These are phyloP conservation scores for Taenaris catops DNA, from an alignment of 2,888 invertebrate species.

Conservation along the genomic window DNA sequence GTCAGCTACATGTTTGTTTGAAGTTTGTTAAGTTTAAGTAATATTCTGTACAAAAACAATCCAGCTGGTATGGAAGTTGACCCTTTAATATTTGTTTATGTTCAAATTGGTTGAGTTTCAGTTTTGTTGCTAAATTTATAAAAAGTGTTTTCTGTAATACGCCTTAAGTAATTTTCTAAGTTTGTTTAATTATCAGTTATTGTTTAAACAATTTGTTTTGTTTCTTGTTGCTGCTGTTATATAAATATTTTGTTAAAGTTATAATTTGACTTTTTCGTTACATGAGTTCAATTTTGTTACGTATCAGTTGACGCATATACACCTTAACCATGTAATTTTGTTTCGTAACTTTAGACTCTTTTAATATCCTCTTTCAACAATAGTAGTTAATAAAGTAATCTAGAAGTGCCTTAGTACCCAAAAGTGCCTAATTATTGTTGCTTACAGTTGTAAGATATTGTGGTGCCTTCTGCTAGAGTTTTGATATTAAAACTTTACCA, in stretches of 20 bases:
- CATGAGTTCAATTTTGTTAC: slow-evolving; percentile 23
- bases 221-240: slow-evolving; percentile 10
- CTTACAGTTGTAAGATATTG: slow-evolving; percentile 23
- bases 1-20: no score
- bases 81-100: not conserved
- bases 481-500: slow-evolving; percentile 33
- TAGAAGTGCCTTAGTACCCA: slow-evolving; percentile 57
- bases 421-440: slow-evolving; percentile 46
- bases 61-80: slow-evolving; percentile 27
- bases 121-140: slow-evolving; percentile 27
- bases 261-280: slow-evolving; percentile 14
- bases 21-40: no score
- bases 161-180: slow-evolving; percentile 7
- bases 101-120: slow-evolving; percentile 25
- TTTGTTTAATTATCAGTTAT: slow-evolving; percentile 14
- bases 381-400: no score
- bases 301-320: no score
- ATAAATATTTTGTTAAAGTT: slow-evolving; percentile 10
- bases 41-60: not conserved
- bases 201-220: slow-evolving; percentile 17
- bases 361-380: no score
- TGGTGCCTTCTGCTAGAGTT: slow-evolving; percentile 45
- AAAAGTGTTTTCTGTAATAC: slow-evolving; percentile 2
- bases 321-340: not conserved
- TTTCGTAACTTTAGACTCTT: no score